Percentiles rank a stretch among this genome's conserved stretches.
phyloP scores from a whole-genome alignment of 2,797 vertebrate species.

The Enteromius radiatus region DNA sequence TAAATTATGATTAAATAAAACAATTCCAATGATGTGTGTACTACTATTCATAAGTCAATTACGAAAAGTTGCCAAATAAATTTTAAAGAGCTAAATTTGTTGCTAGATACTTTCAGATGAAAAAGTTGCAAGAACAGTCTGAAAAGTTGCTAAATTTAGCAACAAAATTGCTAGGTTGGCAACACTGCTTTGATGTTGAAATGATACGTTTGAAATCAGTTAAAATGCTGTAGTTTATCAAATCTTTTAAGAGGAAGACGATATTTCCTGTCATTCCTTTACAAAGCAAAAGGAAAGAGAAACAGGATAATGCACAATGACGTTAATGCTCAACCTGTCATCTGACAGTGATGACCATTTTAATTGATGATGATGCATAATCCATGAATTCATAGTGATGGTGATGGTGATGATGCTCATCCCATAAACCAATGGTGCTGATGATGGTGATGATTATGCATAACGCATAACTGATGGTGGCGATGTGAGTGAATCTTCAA shows the following conservation, averaged over 20 bases:
- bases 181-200: not conserved
- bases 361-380: not conserved
- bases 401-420: not conserved
- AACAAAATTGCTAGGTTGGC: too few relatives aligned
- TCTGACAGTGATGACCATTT: not conserved
- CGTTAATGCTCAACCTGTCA: not conserved
- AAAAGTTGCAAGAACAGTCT: too few relatives aligned
- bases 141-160: too few relatives aligned
- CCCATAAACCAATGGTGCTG: not conserved
- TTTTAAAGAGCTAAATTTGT: too few relatives aligned
- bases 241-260: not conserved
- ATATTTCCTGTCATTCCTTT: not conserved
- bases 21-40: too few relatives aligned
- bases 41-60: too few relatives aligned
- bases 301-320: not conserved
- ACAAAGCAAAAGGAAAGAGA: conserved; percentile 1
- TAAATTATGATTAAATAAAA: too few relatives aligned
- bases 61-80: too few relatives aligned
- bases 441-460: not conserved
- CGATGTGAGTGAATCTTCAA: not conserved
- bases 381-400: not conserved
- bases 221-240: not conserved
- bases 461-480: not conserved
- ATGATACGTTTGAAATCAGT: not conserved
- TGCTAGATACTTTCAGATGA: too few relatives aligned